Evolutionary conservation across 2,888 invertebrate genomes (phyloP).

Genomic region (Melanargia galathea): DNA sequence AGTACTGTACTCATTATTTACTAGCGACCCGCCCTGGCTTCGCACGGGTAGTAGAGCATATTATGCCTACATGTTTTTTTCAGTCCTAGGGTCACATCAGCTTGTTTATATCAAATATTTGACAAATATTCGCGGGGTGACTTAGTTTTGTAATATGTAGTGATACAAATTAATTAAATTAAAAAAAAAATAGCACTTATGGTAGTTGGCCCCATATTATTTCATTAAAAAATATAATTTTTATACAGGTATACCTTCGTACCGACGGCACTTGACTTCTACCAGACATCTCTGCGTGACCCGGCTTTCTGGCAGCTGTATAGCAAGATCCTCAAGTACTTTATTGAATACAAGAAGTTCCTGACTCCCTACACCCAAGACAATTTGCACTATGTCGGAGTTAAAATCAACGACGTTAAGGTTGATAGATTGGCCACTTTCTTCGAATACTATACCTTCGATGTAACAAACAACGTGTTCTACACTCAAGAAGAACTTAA

Average conservation of each 20-base stretch:
- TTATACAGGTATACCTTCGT: slow-evolving; percentile 63
- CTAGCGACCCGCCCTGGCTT: too few relatives aligned
- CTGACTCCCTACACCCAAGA: slow-evolving; percentile 82
- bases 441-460: slow-evolving; percentile 85
- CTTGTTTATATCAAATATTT: too few relatives aligned
- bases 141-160: too few relatives aligned
- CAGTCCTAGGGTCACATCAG: too few relatives aligned
- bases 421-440: slow-evolving; percentile 84
- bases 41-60: too few relatives aligned
- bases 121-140: too few relatives aligned
- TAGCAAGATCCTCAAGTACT: slow-evolving; percentile 81
- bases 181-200: too few relatives aligned
- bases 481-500: slow-evolving; percentile 57
- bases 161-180: too few relatives aligned
- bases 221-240: slow-evolving; percentile 23
- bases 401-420: slow-evolving; percentile 83
- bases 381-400: slow-evolving; percentile 81
- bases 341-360: slow-evolving; percentile 83
- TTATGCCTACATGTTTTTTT: too few relatives aligned
- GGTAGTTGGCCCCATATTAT: too few relatives aligned
- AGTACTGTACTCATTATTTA: too few relatives aligned
- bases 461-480: slow-evolving; percentile 80
- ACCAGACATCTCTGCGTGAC: slow-evolving; percentile 85
- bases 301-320: slow-evolving; percentile 87
- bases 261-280: slow-evolving; percentile 84